Percentiles rank a stretch among this genome's conserved stretches.
These are phyloP conservation scores for Ceyx margarethae DNA, from an alignment of 2,113 vertebrate species.

Conservation along the genomic window DNA sequence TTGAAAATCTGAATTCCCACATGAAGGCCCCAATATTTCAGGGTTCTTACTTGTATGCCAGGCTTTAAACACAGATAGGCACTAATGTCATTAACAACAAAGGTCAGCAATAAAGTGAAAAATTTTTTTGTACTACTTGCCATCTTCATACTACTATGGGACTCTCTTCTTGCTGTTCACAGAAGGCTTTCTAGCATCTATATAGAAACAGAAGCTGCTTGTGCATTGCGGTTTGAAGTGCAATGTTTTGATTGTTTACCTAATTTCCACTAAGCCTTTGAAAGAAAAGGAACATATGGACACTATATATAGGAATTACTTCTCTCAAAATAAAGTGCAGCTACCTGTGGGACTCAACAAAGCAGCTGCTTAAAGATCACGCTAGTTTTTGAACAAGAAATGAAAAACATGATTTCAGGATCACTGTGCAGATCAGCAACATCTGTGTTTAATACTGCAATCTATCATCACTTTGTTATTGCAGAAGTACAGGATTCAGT, in stretches of 20 bases:
- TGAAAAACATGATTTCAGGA: not conserved
- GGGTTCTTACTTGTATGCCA: not conserved
- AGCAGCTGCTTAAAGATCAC: constrained; percentile 52
- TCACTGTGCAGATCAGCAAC: constrained; percentile 8
- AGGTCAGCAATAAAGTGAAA: not conserved
- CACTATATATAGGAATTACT: not conserved
- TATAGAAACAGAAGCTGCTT: not conserved
- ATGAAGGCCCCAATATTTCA: not conserved
- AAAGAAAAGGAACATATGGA: constrained; percentile 12
- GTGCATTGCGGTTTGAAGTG: not conserved
- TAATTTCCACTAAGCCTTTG: not conserved
- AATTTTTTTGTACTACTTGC: not conserved
- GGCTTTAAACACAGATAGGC: not conserved
- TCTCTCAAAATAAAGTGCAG: not conserved
- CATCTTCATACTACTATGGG: not conserved
- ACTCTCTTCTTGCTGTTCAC: not conserved
- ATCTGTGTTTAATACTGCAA: constrained; percentile 8
- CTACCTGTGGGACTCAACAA: constrained; percentile 39
- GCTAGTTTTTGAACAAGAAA: not conserved
- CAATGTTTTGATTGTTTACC: not conserved
- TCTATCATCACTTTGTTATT: not conserved
- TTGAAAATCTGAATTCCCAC: not conserved
- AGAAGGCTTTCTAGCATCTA: not conserved
- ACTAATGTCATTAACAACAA: not conserved
- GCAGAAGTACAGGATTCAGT: not conserved